Evolutionary conservation across 2,113 vertebrate species (phyloP), one percentile per base, ranked within the genome.

Genomic region (Xyrauchen texanus): DNA sequence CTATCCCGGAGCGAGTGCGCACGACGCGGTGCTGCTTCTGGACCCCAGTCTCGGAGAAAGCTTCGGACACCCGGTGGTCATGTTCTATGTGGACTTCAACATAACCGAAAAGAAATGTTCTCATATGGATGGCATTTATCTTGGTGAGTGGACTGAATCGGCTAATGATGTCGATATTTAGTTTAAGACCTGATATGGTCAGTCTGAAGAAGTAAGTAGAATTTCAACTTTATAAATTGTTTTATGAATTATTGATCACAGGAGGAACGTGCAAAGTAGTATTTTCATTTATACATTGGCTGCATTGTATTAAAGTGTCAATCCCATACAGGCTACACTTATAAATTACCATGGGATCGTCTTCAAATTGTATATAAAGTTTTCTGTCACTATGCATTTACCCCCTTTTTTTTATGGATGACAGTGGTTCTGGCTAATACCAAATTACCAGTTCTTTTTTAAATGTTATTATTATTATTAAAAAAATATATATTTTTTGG

Each of bases 51-150:
- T 93, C 0, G 91, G 88, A 4, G 90, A 93, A 83, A 93, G 91
- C 85, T 94, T 94, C 63, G 93, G 93, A 13, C 93, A 94, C 82
- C 91, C 92, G 0, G 86, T 94, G 16, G 82, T 91, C 5, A 89
- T 94, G 8, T 94, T 95, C 85, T 94, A 94, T 6, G 83, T 94
- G 67, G 92, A 94, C 57, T 77, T 92, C 68, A 94, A 93, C 51
- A 86, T 93, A 68, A 92, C 92, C 0, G 93, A 93, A 83, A 94
- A 92, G 78, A 90, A 88, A 15, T 95, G 94, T 78, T 86, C 88
- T 7, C 90, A 93, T 58, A 85, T 91, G 67, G 91, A 93, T 7
- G 92, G 93, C 0, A 84, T 93, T 81, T 93, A 92, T 80, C 68
- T 94, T 66, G 94, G 94, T 95, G 81, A 94, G 86, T 57, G 61